A percentile compares a stretch with the other conserved stretches of the same genome.
phyloP scores from a whole-genome alignment of 92 coral and sea anemone genomes.

The Epizoanthus stellaris region DNA sequence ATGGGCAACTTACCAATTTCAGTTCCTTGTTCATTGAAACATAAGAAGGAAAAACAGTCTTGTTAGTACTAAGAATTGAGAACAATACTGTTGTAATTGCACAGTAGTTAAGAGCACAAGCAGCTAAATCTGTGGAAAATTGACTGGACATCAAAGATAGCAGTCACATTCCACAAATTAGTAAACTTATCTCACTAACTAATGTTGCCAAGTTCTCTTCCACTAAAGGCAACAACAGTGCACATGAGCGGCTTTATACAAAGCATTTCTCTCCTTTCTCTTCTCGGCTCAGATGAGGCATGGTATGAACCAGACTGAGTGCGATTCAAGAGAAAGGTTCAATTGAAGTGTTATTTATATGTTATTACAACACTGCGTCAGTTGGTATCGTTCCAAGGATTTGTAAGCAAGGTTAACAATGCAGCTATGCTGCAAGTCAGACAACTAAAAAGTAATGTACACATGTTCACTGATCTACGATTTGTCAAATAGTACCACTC shows the following conservation, averaged over 20 bases:
- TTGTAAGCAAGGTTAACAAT: too few relatives aligned
- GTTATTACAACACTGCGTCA: too few relatives aligned
- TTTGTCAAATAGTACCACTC: not conserved
- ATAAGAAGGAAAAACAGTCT: not conserved
- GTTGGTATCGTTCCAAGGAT: too few relatives aligned
- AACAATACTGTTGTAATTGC: not conserved
- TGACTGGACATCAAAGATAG: too few relatives aligned
- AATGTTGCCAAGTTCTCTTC: constrained; percentile 66
- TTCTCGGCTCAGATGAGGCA: constrained; percentile 63
- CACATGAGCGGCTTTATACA: constrained; percentile 65
- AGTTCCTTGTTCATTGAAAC: constrained; percentile 63
- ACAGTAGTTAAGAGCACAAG: too few relatives aligned
- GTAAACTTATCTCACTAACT: too few relatives aligned
- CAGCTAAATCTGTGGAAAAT: too few relatives aligned
- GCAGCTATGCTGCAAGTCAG: too few relatives aligned
- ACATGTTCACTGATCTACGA: not conserved
- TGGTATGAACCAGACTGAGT: constrained; percentile 54
- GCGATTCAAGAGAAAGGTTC: constrained; percentile 57
- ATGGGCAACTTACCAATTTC: constrained; percentile 57
- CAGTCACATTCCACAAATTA: too few relatives aligned
- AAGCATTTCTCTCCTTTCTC: constrained; percentile 72
- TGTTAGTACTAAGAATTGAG: not conserved
- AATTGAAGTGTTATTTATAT: too few relatives aligned
- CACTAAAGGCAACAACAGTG: constrained; percentile 43
- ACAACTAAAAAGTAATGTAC: not conserved